Percentiles rank a stretch among this genome's conserved stretches.
Evolutionary conservation across 2,888 invertebrate genomes (phyloP).

Genomic region (Erpobdella octoculata): DNA sequence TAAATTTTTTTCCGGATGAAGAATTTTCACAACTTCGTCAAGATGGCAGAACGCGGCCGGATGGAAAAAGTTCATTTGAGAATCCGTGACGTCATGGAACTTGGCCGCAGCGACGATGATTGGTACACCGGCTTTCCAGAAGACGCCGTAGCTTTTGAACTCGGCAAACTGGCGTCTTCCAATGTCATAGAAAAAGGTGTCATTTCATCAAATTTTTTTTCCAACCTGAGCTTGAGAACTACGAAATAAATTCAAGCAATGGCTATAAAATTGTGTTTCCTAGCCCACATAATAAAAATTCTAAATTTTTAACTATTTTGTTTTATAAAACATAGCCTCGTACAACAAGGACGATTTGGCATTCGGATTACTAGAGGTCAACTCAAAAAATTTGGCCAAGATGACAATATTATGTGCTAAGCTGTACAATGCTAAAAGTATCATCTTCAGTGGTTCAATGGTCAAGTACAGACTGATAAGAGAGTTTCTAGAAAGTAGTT

Average conservation of each 20-base stretch:
- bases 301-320: too few species aligned
- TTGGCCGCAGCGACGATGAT: not conserved
- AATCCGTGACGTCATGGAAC: not conserved
- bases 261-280: too few species aligned
- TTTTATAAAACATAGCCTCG: too few species aligned
- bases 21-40: constrained; percentile 9
- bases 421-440: not conserved
- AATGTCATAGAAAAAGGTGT: constrained; percentile 10
- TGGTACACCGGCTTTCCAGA: constrained; percentile 3
- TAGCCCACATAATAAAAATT: too few species aligned
- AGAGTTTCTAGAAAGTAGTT: not conserved
- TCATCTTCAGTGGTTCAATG: constrained; percentile 15
- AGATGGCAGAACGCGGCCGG: not conserved
- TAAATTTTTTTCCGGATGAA: too few species aligned
- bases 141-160: not conserved
- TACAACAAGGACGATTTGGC: constrained; percentile 25
- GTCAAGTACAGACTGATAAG: constrained; percentile 10
- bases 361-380: not conserved
- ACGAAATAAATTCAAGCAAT: too few species aligned
- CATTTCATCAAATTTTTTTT: not conserved
- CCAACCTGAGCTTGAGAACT: too few species aligned
- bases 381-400: not conserved
- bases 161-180: constrained; percentile 11
- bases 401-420: not conserved
- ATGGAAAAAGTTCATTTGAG: not conserved